Evolutionary conservation across 2,797 vertebrate genomes (phyloP).

Genomic region (Hoplostethus mediterraneus): DNA sequence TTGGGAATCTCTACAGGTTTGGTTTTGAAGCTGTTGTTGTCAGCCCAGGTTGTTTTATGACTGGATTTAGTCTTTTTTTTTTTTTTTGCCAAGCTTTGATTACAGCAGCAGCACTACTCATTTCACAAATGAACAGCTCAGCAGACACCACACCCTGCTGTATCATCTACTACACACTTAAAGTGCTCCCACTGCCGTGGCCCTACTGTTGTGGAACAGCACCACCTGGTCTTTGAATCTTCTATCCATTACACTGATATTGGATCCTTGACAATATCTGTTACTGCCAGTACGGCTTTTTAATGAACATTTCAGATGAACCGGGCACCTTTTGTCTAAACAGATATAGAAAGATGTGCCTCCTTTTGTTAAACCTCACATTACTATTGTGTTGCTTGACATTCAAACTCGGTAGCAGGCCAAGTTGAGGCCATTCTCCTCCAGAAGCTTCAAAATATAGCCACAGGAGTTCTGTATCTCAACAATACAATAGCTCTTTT

Average conservation of each 20-base stretch:
- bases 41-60: conserved; percentile 69
- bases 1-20: conserved; percentile 51
- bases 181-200: conserved; percentile 31
- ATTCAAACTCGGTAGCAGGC: conserved; percentile 19
- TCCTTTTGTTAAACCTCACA: neutral
- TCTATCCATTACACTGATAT: conserved; percentile 33
- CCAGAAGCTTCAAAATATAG: conserved; percentile 29
- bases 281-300: too few species aligned
- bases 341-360: neutral
- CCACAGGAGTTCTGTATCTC: conserved; percentile 41
- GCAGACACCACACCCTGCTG: conserved; percentile 52
- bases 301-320: neutral
- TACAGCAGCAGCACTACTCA: conserved; percentile 64
- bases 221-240: conserved; percentile 58
- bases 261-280: neutral
- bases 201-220: conserved; percentile 36
- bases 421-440: conserved; percentile 23
- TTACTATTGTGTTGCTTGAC: neutral
- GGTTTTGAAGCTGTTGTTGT: conserved; percentile 43
- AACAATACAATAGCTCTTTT: conserved; percentile 20
- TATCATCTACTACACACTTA: conserved; percentile 36
- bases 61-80: conserved; percentile 44
- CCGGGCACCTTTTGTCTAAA: neutral
- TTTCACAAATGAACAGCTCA: conserved; percentile 77
- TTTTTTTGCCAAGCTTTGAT: conserved; percentile 69